Evolutionary conservation across 2,797 vertebrate species (phyloP), one percentile per base, ranked within the genome.

Genomic region (Arrhamphus sclerolepis): DNA sequence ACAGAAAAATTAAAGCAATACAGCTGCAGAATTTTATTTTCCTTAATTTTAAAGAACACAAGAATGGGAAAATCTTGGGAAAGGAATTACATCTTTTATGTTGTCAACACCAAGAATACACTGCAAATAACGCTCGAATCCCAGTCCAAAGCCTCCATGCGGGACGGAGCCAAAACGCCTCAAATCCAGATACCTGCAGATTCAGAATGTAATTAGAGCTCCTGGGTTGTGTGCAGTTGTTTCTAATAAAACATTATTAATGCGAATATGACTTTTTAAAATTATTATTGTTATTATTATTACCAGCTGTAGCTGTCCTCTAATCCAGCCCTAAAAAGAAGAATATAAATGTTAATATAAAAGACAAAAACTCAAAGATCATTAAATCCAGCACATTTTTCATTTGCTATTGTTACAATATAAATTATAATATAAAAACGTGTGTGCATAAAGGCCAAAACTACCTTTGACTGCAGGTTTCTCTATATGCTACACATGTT

Each of bases 141-240:
- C 98, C 94, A 99, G 93, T 54, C 98, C 97, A 43, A 99, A 99
- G 58, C 98, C 98, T 54, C 96, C 98, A 0, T 99, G 98, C 57
- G 97, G 96, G 68, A 93, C 93, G 0, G 96, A 95, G 64, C 98
- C 98, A 49, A 96, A 98, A 42, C 90, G 93, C 62, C 97, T 94
- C 79, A 99, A 89, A 82, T 99, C 97, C 80, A 98, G 84, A 87
- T 99, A 99, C 97, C 98, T 99, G 90, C 77, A 82, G 74, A 75
- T 51, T n/a, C 7, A 60, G 28, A 48, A 43, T 0, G 1, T 29
- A 9, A 52, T 22, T 20, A 38, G 34, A 38, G 14, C 34, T 14
- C 34, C 14, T 38, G 3, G 14, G 34, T 2, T 38, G 34, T 13
- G 1, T 46, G 1, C 54, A 29, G n/a, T 3, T 9, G 0, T 22